A percentile compares a stretch with the other conserved stretches of the same genome.
Evolutionary conservation across 2,113 vertebrate genomes (phyloP).

Genomic region (Spermophilus dauricus): DNA sequence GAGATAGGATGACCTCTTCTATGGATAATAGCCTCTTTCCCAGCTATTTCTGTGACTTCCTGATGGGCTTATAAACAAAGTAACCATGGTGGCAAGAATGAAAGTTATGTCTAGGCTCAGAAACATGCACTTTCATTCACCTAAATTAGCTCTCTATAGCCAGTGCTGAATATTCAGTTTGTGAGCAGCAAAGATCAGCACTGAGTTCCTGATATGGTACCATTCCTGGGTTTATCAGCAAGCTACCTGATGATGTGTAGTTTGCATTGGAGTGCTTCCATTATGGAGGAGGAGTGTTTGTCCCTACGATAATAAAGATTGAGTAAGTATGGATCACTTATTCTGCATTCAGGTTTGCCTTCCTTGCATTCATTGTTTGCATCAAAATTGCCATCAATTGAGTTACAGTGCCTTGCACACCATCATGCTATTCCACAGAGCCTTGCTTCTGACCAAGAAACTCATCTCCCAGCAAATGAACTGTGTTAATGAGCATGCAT

Average conservation of each 20-base stretch:
- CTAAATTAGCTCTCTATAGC: too few species aligned
- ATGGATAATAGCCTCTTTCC: not conserved
- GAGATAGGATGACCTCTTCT: not conserved
- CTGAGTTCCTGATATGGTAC: not conserved
- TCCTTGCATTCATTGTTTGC: not conserved
- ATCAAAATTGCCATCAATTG: not conserved
- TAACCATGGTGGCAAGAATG: not conserved
- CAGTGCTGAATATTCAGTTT: not conserved
- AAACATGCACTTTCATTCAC: not conserved
- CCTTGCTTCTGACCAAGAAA: not conserved
- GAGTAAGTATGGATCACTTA: not conserved
- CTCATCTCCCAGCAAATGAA: not conserved
- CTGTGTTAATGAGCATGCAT: not conserved
- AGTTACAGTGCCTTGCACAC: not conserved
- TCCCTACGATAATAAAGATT: not conserved
- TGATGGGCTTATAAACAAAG: not conserved
- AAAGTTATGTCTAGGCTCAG: not conserved
- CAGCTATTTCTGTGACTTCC: not conserved
- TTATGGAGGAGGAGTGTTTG: not conserved
- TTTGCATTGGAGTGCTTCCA: not conserved
- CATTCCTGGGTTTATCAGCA: not conserved
- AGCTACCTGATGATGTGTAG: too few species aligned
- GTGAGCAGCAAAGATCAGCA: not conserved
- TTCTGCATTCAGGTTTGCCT: not conserved
- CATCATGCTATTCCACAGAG: not conserved